Percentiles rank a stretch among this genome's conserved stretches.
Evolutionary conservation across 2,797 vertebrate genomes (phyloP).

Genomic region (Oryzias sinensis): DNA sequence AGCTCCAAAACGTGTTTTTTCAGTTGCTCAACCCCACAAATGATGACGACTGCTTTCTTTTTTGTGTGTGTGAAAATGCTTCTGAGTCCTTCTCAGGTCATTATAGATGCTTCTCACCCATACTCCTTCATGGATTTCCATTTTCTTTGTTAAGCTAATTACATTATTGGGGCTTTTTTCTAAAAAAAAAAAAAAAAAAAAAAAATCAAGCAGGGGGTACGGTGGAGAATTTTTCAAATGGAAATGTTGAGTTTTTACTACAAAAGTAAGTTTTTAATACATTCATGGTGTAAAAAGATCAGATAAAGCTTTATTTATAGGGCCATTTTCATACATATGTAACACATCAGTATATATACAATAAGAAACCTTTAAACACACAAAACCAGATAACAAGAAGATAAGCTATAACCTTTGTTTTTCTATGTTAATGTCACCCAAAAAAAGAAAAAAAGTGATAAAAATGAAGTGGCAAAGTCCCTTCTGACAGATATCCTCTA

Average conservation of each 20-base stretch:
- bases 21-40: slow-evolving; percentile 22
- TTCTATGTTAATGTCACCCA: too few species aligned
- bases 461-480: slow-evolving; percentile 58
- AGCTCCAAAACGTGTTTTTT: slow-evolving; percentile 22
- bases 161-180: slow-evolving; percentile 57
- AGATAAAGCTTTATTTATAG: too few species aligned
- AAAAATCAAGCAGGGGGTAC: slow-evolving; percentile 40
- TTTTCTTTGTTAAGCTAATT: slow-evolving; percentile 74
- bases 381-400: too few species aligned
- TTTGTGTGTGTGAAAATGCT: slow-evolving; percentile 74
- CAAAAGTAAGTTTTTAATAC: too few species aligned
- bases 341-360: too few species aligned
- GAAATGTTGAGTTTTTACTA: too few species aligned
- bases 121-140: slow-evolving; percentile 64
- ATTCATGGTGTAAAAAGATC: too few species aligned
- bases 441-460: slow-evolving; percentile 44
- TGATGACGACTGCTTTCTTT: slow-evolving; percentile 41
- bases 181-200: slow-evolving; percentile 1
- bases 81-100: slow-evolving; percentile 63
- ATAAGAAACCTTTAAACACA: too few species aligned
- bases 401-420: too few species aligned
- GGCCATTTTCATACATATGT: too few species aligned
- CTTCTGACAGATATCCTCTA: slow-evolving; percentile 73
- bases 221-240: slow-evolving; percentile 17
- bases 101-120: slow-evolving; percentile 75